These are phyloP conservation scores for Synanthedon formicaeformis DNA, from an alignment of 2,888 invertebrate species.

Conservation along the genomic window DNA sequence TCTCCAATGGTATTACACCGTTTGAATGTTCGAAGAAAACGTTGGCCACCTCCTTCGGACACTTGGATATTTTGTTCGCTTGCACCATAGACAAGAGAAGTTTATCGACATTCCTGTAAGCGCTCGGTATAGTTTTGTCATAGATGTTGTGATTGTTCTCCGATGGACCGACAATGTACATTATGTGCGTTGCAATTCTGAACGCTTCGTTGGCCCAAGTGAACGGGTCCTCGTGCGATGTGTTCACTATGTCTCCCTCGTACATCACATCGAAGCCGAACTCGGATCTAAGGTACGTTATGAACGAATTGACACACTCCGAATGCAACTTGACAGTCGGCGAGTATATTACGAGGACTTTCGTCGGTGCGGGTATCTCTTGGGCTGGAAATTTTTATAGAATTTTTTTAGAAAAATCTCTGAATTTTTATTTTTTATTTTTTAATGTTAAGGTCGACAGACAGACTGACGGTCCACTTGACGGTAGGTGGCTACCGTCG, in stretches of 20 bases:
- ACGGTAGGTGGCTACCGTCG: too few species aligned
- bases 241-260: slow-evolving; percentile 44
- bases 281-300: slow-evolving; percentile 42
- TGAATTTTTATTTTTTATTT: too few species aligned
- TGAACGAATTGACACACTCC: slow-evolving; percentile 48
- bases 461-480: too few species aligned
- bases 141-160: slow-evolving; percentile 45
- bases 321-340: slow-evolving; percentile 46
- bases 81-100: slow-evolving; percentile 38
- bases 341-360: slow-evolving; percentile 50
- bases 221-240: slow-evolving; percentile 46
- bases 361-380: slow-evolving; percentile 48
- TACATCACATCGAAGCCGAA: slow-evolving; percentile 51
- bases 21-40: slow-evolving; percentile 54
- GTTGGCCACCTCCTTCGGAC: slow-evolving; percentile 40
- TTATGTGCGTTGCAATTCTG: slow-evolving; percentile 34
- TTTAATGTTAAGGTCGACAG: too few species aligned
- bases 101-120: slow-evolving; percentile 38
- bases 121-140: slow-evolving; percentile 47
- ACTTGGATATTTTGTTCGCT: slow-evolving; percentile 19
- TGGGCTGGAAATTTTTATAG: slow-evolving; percentile 23
- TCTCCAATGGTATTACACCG: slow-evolving; percentile 41
- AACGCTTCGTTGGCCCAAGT: slow-evolving; percentile 52
- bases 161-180: slow-evolving; percentile 49
- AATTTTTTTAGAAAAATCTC: too few species aligned